A percentile compares a stretch with the other conserved stretches of the same genome.
phyloP scores from a whole-genome alignment of 2,113 vertebrate genomes.

The Callopanchax toddi region DNA sequence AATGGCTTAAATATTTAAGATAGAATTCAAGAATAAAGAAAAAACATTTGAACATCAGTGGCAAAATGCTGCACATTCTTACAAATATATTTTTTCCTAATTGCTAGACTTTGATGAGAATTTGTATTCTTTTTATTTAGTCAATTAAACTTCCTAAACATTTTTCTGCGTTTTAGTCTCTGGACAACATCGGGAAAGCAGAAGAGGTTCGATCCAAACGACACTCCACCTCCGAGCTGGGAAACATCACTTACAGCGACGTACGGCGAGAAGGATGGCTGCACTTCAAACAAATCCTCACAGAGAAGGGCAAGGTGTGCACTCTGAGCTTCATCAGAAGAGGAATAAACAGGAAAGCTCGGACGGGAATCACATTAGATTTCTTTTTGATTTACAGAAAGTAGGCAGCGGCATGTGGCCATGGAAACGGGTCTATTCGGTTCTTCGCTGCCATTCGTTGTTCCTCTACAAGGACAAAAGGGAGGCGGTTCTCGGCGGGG shows the following conservation, averaged over 20 bases:
- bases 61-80: too few relatives aligned
- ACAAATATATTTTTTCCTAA: too few relatives aligned
- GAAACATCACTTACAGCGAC: conserved; percentile 87
- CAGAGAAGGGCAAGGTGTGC: conserved; percentile 95
- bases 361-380: background rate
- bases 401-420: conserved; percentile 93
- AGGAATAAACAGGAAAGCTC: accelerated
- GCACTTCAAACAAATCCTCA: conserved; percentile 95
- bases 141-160: background rate
- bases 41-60: too few relatives aligned
- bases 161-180: conserved; percentile 78
- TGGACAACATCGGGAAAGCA: conserved; percentile 87
- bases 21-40: too few relatives aligned
- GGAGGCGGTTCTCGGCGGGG: conserved; percentile 86
- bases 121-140: too few relatives aligned
- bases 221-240: conserved; percentile 94
- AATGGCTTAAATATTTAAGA: too few relatives aligned
- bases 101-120: too few relatives aligned
- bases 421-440: conserved; percentile 93
- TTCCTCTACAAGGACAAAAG: conserved; percentile 97
- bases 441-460: conserved; percentile 89
- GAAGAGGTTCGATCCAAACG: conserved; percentile 92
- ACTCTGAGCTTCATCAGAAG: background rate
- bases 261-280: conserved; percentile 94
- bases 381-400: conserved; percentile 79